Base-by-base conservation (phyloP, 2,797 vertebrate species). In the Melanotaenia boesemani region DNA sequence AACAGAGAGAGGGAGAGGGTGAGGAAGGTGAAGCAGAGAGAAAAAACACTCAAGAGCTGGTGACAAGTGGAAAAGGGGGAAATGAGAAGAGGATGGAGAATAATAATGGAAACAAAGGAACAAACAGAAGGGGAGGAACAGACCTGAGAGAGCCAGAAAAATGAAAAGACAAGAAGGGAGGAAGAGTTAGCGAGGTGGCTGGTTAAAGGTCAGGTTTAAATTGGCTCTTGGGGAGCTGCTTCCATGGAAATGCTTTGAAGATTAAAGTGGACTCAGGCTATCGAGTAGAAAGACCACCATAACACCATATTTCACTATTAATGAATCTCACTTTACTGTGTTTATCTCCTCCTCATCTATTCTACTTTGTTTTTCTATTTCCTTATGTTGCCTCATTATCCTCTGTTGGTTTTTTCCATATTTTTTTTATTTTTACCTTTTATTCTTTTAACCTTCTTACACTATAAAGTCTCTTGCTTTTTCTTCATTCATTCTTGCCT, bases 131-230 rank as follows among this genome's bases (percentile, higher is more conserved):
- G 57, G 48, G 28, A 44, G 28, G 72, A 64, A 10, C 41, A 69
- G 68, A n/a, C 26, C 60, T 65, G 66, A 74, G 24, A 15, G 73
- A 61, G 24, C 48, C 52, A 41, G 65, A 61, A 26, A 55, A 74
- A 46, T 46, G 55, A 72, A 28, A 1, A 58, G 50, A 65, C 10
- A 41, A 26, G 50, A 48, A 54, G 32, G 34, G 76, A 26, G 62
- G 67, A 52, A 57, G 76, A 77, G 72, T 65, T 6, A 24, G 78
- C 62, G 79, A 77, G 80, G 67, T 76, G 63, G 79, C 72, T 77
- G 81, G 82, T 18, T 67, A 91, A 93, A 93, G 89, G 90, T 93
- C 90, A 86, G 48, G 9, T 82, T 82, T 86, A 89, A 88, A 90
- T 89, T 89, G 89, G 83, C 84, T 89, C 80, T 72, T 30, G 60